A percentile compares a stretch with the other conserved stretches of the same genome.
These are phyloP conservation scores for Agrypnus murinus DNA, from an alignment of 2,888 invertebrate species.

Conservation along the genomic window DNA sequence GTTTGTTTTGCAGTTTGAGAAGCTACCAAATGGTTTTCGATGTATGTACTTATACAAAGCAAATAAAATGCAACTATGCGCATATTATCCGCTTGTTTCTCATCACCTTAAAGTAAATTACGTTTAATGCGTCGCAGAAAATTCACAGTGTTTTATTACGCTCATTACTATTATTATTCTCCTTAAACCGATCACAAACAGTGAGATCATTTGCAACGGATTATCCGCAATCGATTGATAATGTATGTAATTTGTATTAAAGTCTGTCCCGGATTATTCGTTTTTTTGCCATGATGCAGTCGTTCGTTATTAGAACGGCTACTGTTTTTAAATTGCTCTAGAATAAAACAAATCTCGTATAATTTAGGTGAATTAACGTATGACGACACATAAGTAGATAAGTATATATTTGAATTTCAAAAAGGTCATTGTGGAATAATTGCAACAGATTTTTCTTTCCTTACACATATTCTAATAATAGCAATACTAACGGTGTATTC, in stretches of 20 bases:
- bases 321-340: no score
- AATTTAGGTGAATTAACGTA: conserved; percentile 6
- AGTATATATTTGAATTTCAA: neutral
- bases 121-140: no score
- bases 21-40: no score
- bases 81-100: no score
- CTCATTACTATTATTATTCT: neutral
- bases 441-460: neutral
- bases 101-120: no score
- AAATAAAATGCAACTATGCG: no score
- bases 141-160: conserved; percentile 9
- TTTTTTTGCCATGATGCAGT: neutral
- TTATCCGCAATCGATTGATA: neutral
- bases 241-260: neutral
- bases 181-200: neutral
- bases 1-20: no score
- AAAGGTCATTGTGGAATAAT: neutral
- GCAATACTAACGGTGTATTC: conserved; percentile 24
- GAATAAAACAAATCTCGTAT: neutral
- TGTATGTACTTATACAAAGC: no score
- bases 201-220: neutral
- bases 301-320: no score
- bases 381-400: neutral
- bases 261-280: neutral
- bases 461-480: conserved; percentile 17